Percentiles rank a stretch among this genome's conserved stretches.
These are phyloP conservation scores for Saguinus imperator DNA, from an alignment of 2,113 vertebrate species.

Conservation along the genomic window DNA sequence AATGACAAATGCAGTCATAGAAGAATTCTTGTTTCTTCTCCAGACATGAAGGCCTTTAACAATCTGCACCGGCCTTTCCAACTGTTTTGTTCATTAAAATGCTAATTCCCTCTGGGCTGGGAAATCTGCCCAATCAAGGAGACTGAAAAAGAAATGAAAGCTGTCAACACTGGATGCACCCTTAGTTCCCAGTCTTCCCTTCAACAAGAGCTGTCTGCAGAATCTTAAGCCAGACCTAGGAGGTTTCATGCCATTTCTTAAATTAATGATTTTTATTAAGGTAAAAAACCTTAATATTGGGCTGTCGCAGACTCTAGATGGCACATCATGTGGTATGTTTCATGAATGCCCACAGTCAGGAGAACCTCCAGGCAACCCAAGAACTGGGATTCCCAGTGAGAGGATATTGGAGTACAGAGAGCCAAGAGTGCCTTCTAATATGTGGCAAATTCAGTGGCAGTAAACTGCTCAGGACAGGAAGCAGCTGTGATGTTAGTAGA, in stretches of 20 bases:
- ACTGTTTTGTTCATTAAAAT: conserved; percentile 28
- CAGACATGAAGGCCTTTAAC: background rate
- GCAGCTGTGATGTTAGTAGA: background rate
- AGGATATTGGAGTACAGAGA: background rate
- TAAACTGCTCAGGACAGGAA: background rate
- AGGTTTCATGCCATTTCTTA: background rate
- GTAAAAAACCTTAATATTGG: background rate
- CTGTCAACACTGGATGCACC: background rate
- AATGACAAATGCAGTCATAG: conserved; percentile 49
- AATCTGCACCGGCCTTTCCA: background rate
- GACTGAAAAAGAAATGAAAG: background rate
- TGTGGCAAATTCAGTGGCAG: background rate
- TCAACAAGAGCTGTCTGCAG: background rate
- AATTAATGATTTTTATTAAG: background rate
- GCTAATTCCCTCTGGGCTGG: conserved; percentile 36
- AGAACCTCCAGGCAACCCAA: background rate
- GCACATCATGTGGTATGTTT: background rate
- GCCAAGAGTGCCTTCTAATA: background rate
- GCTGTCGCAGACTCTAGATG: too few species aligned
- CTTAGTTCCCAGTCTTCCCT: background rate
- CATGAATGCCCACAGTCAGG: background rate
- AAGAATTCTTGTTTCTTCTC: conserved; percentile 34
- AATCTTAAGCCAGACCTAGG: background rate
- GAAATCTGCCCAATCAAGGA: background rate
- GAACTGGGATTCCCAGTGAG: background rate